These are phyloP conservation scores for Lycocorax pyrrhopterus DNA, from an alignment of 2,113 vertebrate species.

Conservation along the genomic window DNA sequence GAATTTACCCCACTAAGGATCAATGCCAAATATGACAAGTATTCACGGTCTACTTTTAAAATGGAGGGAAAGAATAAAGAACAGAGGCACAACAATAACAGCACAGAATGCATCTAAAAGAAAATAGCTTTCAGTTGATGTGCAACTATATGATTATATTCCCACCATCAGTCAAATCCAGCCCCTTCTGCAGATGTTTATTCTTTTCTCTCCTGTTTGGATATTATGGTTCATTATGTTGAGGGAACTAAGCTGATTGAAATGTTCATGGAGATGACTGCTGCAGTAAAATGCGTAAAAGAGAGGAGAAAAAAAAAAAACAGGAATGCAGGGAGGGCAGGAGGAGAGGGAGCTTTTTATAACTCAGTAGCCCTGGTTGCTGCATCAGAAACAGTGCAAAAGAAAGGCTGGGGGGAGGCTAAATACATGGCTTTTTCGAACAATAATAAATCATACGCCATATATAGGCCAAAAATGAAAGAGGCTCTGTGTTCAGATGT, in stretches of 20 bases:
- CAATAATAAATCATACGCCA: slow-evolving; percentile 78
- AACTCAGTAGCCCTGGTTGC: slow-evolving; percentile 37
- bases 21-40: neutral
- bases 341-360: slow-evolving; percentile 49
- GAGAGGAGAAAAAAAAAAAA: neutral
- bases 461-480: slow-evolving; percentile 75
- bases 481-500: slow-evolving; percentile 75
- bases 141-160: slow-evolving; percentile 34
- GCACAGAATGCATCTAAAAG: slow-evolving; percentile 24
- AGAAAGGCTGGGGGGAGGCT: neutral
- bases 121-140: slow-evolving; percentile 57
- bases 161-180: slow-evolving; percentile 55
- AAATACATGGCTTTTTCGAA: slow-evolving; percentile 56
- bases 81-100: slow-evolving; percentile 34
- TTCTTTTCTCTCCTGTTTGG: slow-evolving; percentile 63
- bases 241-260: slow-evolving; percentile 73
- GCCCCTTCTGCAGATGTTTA: slow-evolving; percentile 68
- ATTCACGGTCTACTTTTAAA: neutral
- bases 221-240: slow-evolving; percentile 74
- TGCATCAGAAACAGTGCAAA: slow-evolving; percentile 47
- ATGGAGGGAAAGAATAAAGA: slow-evolving; percentile 19
- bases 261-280: slow-evolving; percentile 71
- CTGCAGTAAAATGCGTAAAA: slow-evolving; percentile 58
- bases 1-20: neutral
- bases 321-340: slow-evolving; percentile 11